phyloP scores from a whole-genome alignment of 2,797 vertebrate species.

The Aotus griseimembra region DNA sequence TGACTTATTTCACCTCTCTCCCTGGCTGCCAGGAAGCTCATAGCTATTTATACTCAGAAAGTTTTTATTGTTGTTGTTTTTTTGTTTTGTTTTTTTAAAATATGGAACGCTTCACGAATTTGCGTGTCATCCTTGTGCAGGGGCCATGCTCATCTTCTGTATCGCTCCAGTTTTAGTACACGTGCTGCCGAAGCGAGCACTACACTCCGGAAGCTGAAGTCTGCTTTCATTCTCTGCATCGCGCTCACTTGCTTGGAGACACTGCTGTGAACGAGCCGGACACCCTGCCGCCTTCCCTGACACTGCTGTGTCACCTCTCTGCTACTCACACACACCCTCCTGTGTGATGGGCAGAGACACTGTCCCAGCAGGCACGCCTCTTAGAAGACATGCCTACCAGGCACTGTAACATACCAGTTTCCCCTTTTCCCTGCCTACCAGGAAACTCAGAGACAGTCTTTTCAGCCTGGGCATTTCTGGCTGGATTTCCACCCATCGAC shows the following conservation, averaged over 20 bases:
- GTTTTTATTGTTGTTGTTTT: background rate
- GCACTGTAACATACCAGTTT: background rate
- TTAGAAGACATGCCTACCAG: background rate
- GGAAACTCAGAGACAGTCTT: background rate
- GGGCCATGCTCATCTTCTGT: no score
- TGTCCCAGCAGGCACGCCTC: background rate
- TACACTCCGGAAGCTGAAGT: background rate
- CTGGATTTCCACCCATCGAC: background rate
- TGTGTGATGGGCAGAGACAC: background rate
- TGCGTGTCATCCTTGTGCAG: no score
- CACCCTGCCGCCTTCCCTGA: background rate
- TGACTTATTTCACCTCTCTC: conserved; percentile 3
- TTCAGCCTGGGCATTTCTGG: background rate
- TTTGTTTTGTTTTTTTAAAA: no score
- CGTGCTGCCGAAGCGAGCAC: no score
- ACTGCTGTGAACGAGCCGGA: background rate
- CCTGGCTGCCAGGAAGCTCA: conserved; percentile 6
- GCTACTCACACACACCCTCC: background rate
- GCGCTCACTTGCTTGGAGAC: background rate
- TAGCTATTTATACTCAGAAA: background rate
- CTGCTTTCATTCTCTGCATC: background rate
- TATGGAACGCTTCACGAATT: no score
- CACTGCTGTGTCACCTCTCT: background rate
- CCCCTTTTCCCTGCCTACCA: background rate
- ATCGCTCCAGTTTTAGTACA: no score